Evolutionary conservation across 2,113 vertebrate species (phyloP).

Genomic region (Trichechus manatus): DNA sequence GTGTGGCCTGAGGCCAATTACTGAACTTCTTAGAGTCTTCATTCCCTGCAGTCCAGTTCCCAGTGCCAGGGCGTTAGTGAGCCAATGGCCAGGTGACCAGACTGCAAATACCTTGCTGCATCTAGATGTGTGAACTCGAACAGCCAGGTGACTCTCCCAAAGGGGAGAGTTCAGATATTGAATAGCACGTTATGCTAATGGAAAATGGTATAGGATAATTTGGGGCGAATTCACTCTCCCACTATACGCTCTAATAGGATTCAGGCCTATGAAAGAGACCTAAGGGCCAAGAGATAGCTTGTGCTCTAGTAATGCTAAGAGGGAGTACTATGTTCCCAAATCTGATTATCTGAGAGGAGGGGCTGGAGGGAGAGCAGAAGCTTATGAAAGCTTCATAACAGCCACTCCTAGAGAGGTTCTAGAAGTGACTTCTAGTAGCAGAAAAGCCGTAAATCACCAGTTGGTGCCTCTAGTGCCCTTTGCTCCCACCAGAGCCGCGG

Average conservation of each 20-base stretch:
- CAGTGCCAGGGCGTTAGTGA: not conserved
- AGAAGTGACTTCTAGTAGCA: not conserved
- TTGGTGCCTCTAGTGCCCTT: not conserved
- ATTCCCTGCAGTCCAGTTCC: not conserved
- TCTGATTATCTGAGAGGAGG: conserved; percentile 10
- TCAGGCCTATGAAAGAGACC: conserved; percentile 45
- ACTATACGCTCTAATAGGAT: not conserved
- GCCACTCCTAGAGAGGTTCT: not conserved
- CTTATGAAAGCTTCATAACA: not conserved
- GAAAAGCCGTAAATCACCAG: not conserved
- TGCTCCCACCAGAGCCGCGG: not conserved
- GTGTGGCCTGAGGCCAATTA: not conserved
- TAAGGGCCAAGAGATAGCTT: not conserved
- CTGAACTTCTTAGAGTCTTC: not conserved
- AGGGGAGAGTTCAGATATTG: not conserved
- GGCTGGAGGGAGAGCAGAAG: not conserved
- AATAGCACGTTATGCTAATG: conserved; percentile 13
- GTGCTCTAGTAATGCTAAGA: not conserved
- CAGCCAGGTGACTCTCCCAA: not conserved
- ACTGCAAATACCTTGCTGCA: not conserved
- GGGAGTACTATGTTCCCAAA: not conserved
- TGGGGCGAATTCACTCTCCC: not conserved
- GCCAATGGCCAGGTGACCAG: not conserved
- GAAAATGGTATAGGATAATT: conserved; percentile 1
- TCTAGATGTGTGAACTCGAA: not conserved